These are phyloP conservation scores for Formica selysi DNA, from an alignment of 1,140 invertebrate genomes.

Conservation along the genomic window DNA sequence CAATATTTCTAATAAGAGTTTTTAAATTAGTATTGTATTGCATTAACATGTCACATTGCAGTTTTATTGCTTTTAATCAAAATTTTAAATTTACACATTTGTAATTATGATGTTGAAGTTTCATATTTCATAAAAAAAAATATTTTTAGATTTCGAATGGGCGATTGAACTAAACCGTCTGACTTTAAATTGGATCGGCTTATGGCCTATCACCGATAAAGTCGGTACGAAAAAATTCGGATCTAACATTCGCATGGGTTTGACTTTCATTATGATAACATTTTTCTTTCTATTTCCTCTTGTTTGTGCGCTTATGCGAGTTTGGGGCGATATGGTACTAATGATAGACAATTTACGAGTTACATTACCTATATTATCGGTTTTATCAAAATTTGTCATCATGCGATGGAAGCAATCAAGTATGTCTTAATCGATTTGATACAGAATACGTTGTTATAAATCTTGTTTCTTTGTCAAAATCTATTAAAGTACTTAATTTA, in stretches of 20 bases:
- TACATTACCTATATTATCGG: slow-evolving; percentile 10
- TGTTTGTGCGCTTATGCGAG: background rate
- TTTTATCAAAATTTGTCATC: slow-evolving; percentile 1
- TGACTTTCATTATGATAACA: background rate
- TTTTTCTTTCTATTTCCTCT: slow-evolving; percentile 9
- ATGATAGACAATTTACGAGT: slow-evolving; percentile 33
- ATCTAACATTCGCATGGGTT: background rate
- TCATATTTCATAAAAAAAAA: too few relatives aligned
- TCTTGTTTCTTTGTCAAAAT: background rate
- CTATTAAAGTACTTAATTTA: background rate
- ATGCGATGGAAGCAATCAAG: slow-evolving; percentile 30
- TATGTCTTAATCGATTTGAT: background rate
- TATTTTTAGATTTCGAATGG: slow-evolving; percentile 53
- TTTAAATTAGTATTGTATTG: too few relatives aligned
- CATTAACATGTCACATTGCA: too few relatives aligned
- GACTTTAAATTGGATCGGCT: slow-evolving; percentile 29
- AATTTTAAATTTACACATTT: background rate
- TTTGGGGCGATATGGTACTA: slow-evolving; percentile 6
- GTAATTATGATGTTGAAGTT: background rate
- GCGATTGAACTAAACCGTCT: slow-evolving; percentile 39
- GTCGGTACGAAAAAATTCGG: background rate
- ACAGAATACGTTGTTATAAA: background rate
- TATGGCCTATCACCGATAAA: slow-evolving; percentile 16
- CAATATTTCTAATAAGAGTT: too few relatives aligned
- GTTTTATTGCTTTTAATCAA: too few relatives aligned